Conservation (phyloP, 1,140 invertebrate genomes). For the Drosophila cardini region DNA sequence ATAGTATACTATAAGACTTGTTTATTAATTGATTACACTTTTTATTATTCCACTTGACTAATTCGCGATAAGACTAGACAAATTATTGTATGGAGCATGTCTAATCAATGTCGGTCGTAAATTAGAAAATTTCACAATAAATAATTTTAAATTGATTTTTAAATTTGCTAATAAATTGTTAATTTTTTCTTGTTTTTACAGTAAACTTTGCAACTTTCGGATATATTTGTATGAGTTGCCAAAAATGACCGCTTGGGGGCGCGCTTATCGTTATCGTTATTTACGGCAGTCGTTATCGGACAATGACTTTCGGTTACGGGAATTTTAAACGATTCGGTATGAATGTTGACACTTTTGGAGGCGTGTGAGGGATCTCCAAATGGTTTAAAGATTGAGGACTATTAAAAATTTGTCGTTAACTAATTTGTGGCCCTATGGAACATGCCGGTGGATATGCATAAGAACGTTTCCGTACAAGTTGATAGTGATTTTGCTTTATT, state of each 20-base stretch:
- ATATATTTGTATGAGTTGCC: neutral
- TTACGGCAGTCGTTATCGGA: slow-evolving; percentile 45
- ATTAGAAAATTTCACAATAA: no score
- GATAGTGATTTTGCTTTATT: slow-evolving; percentile 90
- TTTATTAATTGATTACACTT: slow-evolving; percentile 17
- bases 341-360: neutral
- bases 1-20: slow-evolving; percentile 10
- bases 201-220: neutral
- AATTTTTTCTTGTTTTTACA: slow-evolving; percentile 15
- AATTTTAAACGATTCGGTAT: slow-evolving; percentile 13
- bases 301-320: slow-evolving; percentile 44
- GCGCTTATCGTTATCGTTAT: slow-evolving; percentile 3
- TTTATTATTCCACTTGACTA: neutral
- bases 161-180: neutral
- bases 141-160: neutral
- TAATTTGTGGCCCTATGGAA: slow-evolving; percentile 60
- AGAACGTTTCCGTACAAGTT: slow-evolving; percentile 91
- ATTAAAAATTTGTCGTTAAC: neutral
- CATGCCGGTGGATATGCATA: slow-evolving; percentile 87
- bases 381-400: slow-evolving; percentile 1
- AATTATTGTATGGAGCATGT: slow-evolving; percentile 13
- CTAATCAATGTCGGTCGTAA: neutral
- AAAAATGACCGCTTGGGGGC: neutral
- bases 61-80: slow-evolving; percentile 23
- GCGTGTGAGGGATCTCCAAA: neutral